A percentile compares a stretch with the other conserved stretches of the same genome.
Conservation (phyloP, 1,140 invertebrate genomes). For the Drosophila willistoni region DNA sequence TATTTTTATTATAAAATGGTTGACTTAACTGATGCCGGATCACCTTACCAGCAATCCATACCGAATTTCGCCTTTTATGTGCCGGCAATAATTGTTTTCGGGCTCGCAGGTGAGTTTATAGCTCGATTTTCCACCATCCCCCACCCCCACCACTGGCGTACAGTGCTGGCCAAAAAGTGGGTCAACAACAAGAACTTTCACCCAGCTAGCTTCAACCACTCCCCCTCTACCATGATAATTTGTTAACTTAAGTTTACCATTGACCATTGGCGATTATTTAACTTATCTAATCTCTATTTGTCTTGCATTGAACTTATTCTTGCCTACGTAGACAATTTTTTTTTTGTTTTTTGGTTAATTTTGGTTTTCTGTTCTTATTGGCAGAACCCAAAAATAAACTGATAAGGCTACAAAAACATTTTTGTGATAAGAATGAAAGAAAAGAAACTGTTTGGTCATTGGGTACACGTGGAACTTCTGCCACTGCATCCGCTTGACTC, state of each 20-base stretch:
- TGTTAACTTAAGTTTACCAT: constrained; percentile 42
- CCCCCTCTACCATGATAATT: constrained; percentile 11
- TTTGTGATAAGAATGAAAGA: background rate
- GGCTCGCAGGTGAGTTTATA: constrained; percentile 87
- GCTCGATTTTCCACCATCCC: background rate
- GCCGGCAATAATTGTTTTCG: constrained; percentile 89
- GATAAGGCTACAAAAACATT: constrained; percentile 4
- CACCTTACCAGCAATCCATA: constrained; percentile 90
- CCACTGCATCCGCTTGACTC: constrained; percentile 1
- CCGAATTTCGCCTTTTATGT: constrained; percentile 91
- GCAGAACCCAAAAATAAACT: constrained; percentile 6
- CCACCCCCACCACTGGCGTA: background rate
- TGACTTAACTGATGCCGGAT: constrained; percentile 83
- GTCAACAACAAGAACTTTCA: constrained; percentile 16
- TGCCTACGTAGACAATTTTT: constrained; percentile 66
- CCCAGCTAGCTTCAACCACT: background rate
- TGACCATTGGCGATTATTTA: constrained; percentile 8
- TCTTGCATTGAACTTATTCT: constrained; percentile 36
- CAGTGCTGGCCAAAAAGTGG: constrained; percentile 15
- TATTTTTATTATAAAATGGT: constrained; percentile 84
- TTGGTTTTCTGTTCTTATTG: constrained; percentile 1
- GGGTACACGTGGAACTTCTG: constrained; percentile 2
- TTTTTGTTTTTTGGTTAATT: constrained; percentile 27
- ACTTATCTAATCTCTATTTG: constrained; percentile 37
- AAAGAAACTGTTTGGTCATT: background rate